A percentile compares a stretch with the other conserved stretches of the same genome.
These are phyloP conservation scores for Stegana nigrithorax DNA, from an alignment of 2,888 invertebrate species.

Conservation along the genomic window DNA sequence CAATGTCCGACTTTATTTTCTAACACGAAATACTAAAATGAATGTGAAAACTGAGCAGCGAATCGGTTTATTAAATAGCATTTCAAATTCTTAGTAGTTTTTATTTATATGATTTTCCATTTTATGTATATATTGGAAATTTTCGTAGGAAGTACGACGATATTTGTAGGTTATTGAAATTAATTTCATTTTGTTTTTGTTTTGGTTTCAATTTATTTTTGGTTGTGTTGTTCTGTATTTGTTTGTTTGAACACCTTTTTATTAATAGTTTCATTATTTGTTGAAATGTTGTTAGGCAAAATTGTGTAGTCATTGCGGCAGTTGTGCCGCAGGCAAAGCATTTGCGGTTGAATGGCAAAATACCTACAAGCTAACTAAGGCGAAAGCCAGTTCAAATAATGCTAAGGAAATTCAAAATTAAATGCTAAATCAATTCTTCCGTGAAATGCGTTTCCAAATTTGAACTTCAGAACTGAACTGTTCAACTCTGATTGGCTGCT, in stretches of 20 bases:
- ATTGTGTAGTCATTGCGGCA: no score
- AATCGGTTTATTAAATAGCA: not conserved
- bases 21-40: no score
- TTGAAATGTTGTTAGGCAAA: not conserved
- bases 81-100: not conserved
- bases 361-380: no score
- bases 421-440: no score
- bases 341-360: no score
- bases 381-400: no score
- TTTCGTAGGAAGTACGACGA: constrained; percentile 9
- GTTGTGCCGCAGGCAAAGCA: no score
- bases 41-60: not conserved
- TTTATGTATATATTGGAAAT: constrained; percentile 4
- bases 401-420: no score
- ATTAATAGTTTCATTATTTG: not conserved
- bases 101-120: not conserved
- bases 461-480: no score
- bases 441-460: no score
- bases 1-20: no score
- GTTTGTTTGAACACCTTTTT: constrained; percentile 7
- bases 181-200: not conserved
- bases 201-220: not conserved
- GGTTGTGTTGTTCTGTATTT: not conserved
- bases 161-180: not conserved
- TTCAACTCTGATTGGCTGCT: no score